phyloP scores from a whole-genome alignment of 2,888 invertebrate species.

The Psylliodes chrysocephalus region DNA sequence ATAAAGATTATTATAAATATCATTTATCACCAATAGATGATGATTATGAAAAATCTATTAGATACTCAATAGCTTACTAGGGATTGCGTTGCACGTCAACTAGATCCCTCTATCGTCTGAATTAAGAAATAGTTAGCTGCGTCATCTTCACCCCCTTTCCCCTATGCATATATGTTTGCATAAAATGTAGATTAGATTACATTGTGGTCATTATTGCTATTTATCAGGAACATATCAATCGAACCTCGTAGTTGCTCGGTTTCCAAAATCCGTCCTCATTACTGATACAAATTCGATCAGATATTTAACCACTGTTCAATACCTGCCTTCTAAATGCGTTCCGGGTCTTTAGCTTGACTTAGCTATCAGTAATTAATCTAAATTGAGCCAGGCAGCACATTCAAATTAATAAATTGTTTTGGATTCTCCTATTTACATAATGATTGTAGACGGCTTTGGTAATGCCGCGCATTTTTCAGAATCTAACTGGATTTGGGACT shows the following conservation, averaged over 20 bases:
- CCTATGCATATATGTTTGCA: no score
- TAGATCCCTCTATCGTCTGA: no score
- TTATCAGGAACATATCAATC: no score
- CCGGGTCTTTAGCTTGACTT: conserved; percentile 24
- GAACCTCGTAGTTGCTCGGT: not conserved
- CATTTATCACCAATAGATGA: no score
- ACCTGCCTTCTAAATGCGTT: conserved; percentile 32
- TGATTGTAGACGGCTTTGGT: conserved; percentile 22
- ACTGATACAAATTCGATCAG: conserved; percentile 42
- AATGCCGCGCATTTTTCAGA: conserved; percentile 4
- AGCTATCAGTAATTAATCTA: conserved; percentile 63
- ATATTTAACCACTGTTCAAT: conserved; percentile 40
- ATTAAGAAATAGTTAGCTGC: no score
- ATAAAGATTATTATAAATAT: no score
- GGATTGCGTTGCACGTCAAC: no score
- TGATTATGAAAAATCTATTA: no score
- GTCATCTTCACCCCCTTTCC: no score
- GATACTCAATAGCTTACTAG: no score
- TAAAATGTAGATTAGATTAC: no score
- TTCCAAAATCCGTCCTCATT: conserved; percentile 37
- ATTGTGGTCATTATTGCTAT: no score
- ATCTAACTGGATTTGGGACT: not conserved
- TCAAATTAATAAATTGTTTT: conserved; percentile 58
- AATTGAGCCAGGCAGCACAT: conserved; percentile 61
- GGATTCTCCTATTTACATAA: conserved; percentile 28